Evolutionary conservation across 2,113 vertebrate genomes (phyloP), one percentile per base, ranked within the genome.

Genomic region (Cyprinodon variegatus): DNA sequence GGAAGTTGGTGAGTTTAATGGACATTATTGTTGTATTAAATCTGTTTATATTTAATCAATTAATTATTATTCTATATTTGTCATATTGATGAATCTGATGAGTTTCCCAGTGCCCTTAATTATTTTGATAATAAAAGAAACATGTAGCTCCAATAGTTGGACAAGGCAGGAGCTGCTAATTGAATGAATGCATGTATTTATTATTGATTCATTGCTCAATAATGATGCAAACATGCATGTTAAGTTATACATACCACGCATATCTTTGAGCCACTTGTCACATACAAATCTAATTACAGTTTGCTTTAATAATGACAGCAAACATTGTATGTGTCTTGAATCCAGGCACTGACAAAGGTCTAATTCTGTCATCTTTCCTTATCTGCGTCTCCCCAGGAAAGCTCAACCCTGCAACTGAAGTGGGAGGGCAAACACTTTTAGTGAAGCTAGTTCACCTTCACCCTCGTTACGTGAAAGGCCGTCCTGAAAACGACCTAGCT

Each of bases 401-500:
- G 65, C 85, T 72, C 7, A 48, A 11, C 36, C 68, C 20, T 8
- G 14, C 7, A 8, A 17, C 0, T 29, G 89, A 92, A n/a, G 2
- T 11, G 0, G 86, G 67, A 7, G 89, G 84, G 67, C 90, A 93
- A 81, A 82, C 59, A 0, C 53, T 93, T 15, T 66, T 80, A 3
- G 87, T 93, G 2, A 85, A 91, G 50, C 0, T 48, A 1, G 20
- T 85, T 11, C 87, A 92, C n/a, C 0, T 78, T 22, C 93, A 95
- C 81, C 93, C 92, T 1, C 87, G 86, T 50, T 93, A 92, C 12
- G 22, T 70, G 65, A 66, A 65, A 2, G 86, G 78, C 9, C 82
- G 57, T 5, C 79, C 89, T 22, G 92, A 94, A 11, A 92, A 95
- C 4, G 90, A 95, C 86, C 67, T 95, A 64, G 94, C 94, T 11